A percentile compares a stretch with the other conserved stretches of the same genome.
Conservation (phyloP, 2,113 vertebrate species). For the Anser brachyrhynchus region DNA sequence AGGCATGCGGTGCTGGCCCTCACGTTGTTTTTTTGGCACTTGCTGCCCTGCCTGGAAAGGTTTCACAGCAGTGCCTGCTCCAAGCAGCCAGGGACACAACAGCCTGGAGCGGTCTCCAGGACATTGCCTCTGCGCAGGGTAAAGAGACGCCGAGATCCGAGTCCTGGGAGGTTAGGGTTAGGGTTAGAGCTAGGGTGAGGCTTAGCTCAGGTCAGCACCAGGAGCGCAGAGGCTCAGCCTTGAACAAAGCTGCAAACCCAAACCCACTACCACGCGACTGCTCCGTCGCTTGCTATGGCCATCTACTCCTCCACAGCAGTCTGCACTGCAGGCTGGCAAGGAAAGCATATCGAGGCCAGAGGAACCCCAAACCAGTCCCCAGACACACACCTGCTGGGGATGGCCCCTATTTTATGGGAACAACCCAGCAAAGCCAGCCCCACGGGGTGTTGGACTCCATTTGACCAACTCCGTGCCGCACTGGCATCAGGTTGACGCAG, state of each 20-base stretch:
- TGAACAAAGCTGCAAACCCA: neutral
- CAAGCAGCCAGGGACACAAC: neutral
- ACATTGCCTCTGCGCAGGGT: neutral
- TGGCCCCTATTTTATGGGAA: neutral
- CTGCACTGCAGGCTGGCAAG: neutral
- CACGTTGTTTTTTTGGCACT: neutral
- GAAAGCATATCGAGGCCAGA: neutral
- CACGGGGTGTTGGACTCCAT: neutral
- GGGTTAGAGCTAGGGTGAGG: neutral
- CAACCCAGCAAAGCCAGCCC: neutral
- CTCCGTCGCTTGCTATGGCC: neutral
- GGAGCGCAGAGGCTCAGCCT: neutral
- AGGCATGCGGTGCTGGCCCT: neutral
- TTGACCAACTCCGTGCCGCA: neutral
- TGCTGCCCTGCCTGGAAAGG: neutral
- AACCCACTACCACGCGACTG: rapidly evolving
- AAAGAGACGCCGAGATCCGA: neutral
- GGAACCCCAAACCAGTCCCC: neutral
- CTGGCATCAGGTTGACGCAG: neutral
- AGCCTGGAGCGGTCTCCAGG: neutral
- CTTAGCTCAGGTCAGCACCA: rapidly evolving
- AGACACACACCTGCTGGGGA: neutral
- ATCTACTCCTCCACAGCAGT: neutral
- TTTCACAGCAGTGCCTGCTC: neutral
- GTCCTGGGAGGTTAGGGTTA: neutral